Percentiles rank a stretch among this genome's conserved stretches.
These are phyloP conservation scores for Pantherophis guttatus DNA, from an alignment of 2,113 vertebrate species.

Conservation along the genomic window DNA sequence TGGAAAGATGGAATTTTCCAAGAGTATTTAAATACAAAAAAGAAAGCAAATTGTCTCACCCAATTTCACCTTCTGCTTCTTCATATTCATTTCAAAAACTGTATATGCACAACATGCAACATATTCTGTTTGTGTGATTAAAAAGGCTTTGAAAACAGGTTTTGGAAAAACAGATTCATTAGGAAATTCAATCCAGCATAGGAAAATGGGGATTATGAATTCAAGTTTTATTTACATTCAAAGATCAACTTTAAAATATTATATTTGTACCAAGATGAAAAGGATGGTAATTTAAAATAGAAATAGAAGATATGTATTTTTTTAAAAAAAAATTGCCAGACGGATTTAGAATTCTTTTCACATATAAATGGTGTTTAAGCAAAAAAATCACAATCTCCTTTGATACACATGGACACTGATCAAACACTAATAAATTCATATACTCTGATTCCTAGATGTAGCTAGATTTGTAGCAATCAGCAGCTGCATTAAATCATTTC, in stretches of 20 bases:
- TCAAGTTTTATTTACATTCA: background rate
- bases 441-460: background rate
- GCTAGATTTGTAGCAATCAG: background rate
- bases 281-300: background rate
- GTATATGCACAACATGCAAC: background rate
- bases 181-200: background rate
- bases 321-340: background rate
- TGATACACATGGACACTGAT: background rate
- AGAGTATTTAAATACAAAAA: background rate
- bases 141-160: background rate
- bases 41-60: background rate
- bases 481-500: background rate
- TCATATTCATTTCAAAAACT: background rate
- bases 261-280: background rate
- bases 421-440: background rate
- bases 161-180: background rate
- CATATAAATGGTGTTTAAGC: background rate
- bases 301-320: background rate
- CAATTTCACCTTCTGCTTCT: background rate
- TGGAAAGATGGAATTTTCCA: background rate
- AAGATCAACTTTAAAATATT: background rate
- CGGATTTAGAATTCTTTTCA: background rate
- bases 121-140: background rate
- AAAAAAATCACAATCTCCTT: background rate
- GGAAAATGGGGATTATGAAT: background rate